Evolutionary conservation across 2,797 vertebrate species (phyloP).

Genomic region (Siniperca undulata): DNA sequence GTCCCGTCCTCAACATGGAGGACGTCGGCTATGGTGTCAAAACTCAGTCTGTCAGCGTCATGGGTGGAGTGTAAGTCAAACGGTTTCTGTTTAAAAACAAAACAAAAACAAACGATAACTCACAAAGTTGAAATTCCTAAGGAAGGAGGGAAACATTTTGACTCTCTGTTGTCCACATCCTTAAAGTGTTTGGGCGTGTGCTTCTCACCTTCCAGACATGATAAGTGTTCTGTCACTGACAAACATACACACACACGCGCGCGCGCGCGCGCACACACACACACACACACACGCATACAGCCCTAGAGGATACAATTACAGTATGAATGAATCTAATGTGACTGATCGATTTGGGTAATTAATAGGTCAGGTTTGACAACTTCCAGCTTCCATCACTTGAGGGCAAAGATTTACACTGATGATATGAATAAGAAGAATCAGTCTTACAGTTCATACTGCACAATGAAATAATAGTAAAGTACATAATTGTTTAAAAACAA

Average conservation of each 20-base stretch:
- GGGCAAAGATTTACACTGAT: slow-evolving; percentile 16
- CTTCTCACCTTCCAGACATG: slow-evolving; percentile 30
- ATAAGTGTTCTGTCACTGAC: slow-evolving; percentile 30
- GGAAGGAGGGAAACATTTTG: neutral
- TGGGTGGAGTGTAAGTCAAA: slow-evolving; percentile 93
- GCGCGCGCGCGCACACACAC: slow-evolving; percentile 16
- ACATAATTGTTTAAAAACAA: neutral
- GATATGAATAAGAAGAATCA: neutral
- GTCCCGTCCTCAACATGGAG: slow-evolving; percentile 89
- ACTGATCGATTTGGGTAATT: slow-evolving; percentile 11
- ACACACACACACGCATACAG: slow-evolving; percentile 16
- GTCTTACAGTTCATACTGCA: neutral
- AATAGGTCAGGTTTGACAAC: slow-evolving; percentile 4
- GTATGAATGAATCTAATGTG: slow-evolving; percentile 1
- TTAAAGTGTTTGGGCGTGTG: slow-evolving; percentile 27
- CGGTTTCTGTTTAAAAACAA: neutral
- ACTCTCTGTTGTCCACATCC: neutral
- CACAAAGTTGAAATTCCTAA: neutral
- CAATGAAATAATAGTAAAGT: neutral
- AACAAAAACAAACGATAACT: neutral
- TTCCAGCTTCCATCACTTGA: neutral
- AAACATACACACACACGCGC: slow-evolving; percentile 26
- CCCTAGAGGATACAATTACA: slow-evolving; percentile 22
- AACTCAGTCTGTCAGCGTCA: slow-evolving; percentile 91
- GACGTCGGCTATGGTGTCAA: slow-evolving; percentile 87